Evolutionary conservation across 2,113 vertebrate species (phyloP).

Genomic region (Cyprinodon variegatus): DNA sequence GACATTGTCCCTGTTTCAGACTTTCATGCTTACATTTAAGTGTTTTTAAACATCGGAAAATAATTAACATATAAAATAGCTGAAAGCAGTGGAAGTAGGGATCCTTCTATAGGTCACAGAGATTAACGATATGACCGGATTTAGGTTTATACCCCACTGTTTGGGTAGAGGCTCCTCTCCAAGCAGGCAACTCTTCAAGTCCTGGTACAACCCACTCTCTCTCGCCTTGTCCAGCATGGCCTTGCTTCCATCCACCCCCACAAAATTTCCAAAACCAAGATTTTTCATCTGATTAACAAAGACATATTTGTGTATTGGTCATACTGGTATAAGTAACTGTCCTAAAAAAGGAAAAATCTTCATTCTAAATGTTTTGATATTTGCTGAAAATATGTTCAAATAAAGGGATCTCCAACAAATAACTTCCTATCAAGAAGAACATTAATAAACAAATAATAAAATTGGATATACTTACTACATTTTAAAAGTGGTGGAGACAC

Average conservation of each 20-base stretch:
- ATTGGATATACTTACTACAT: no score
- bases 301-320: neutral
- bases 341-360: neutral
- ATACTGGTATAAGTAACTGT: neutral
- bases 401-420: neutral
- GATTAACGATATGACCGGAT: conserved; percentile 1
- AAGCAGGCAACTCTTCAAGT: conserved; percentile 78
- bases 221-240: conserved; percentile 83
- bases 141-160: conserved; percentile 76
- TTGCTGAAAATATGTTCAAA: neutral
- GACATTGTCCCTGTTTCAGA: neutral
- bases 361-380: neutral
- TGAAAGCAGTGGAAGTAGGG: no score
- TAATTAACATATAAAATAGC: no score
- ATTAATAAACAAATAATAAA: no score
- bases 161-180: conserved; percentile 81
- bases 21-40: no score
- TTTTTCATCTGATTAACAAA: conserved; percentile 79
- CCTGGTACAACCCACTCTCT: conserved; percentile 80
- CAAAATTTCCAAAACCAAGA: conserved; percentile 83
- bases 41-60: no score
- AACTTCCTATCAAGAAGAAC: no score
- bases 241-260: conserved; percentile 87
- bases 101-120: neutral
- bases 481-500: no score